These are phyloP conservation scores for Lycorma delicatula DNA, from an alignment of 1,140 invertebrate genomes.

Conservation along the genomic window DNA sequence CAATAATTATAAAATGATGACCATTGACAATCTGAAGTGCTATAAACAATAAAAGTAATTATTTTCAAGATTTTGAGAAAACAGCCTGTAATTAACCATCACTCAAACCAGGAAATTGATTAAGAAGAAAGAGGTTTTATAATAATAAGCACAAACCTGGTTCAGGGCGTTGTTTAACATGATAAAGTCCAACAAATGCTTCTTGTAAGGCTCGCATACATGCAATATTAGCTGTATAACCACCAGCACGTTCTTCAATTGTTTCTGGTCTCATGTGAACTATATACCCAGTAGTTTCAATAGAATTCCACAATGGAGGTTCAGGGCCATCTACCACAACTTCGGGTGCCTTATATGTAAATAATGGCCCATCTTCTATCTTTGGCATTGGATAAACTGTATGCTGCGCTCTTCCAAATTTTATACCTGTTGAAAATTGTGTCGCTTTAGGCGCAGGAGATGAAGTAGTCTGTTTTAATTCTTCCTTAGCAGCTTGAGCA, in stretches of 20 bases:
- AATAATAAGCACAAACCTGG: neutral
- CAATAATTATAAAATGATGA: too few relatives aligned
- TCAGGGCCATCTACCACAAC: conserved; percentile 61
- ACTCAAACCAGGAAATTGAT: too few relatives aligned
- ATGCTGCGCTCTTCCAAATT: conserved; percentile 47
- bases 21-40: too few relatives aligned
- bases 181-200: conserved; percentile 70
- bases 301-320: conserved; percentile 53
- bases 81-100: too few relatives aligned
- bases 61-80: too few relatives aligned
- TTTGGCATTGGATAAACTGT: conserved; percentile 46
- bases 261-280: conserved; percentile 63
- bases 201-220: conserved; percentile 86
- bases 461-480: conserved; percentile 37
- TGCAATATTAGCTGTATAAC: conserved; percentile 71
- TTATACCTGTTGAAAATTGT: conserved; percentile 74
- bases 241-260: conserved; percentile 72
- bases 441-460: conserved; percentile 40
- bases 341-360: conserved; percentile 51
- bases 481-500: conserved; percentile 52
- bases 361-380: conserved; percentile 65
- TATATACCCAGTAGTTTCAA: conserved; percentile 62
- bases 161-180: neutral
- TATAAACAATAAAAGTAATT: too few relatives aligned
- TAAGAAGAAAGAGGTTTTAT: too few relatives aligned